Conservation (phyloP, 1,140 invertebrate species). For the Ostrea denselamellosa region DNA sequence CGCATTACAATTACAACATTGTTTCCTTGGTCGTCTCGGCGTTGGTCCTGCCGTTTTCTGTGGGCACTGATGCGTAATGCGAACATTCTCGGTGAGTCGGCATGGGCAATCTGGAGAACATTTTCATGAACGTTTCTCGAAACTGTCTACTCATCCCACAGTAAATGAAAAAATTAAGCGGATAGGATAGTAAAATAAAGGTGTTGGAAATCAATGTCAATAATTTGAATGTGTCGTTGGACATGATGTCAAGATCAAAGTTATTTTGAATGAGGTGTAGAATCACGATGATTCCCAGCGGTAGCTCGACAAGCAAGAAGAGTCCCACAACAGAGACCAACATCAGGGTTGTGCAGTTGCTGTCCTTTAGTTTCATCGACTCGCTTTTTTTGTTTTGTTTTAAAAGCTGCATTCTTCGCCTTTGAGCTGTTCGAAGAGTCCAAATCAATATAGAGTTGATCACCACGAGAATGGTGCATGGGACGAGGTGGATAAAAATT, state of each 20-base stretch:
- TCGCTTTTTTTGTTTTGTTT: constrained; percentile 91
- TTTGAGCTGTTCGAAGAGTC: constrained; percentile 90
- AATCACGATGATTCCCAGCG: constrained; percentile 87
- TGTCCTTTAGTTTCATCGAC: constrained; percentile 89
- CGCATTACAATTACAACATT: not conserved
- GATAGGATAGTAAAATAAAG: constrained; percentile 93
- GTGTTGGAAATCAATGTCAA: constrained; percentile 86
- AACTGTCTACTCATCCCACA: constrained; percentile 97
- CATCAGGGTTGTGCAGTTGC: constrained; percentile 96
- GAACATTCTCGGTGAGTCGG: constrained; percentile 71
- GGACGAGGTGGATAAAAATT: constrained; percentile 92
- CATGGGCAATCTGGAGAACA: constrained; percentile 82
- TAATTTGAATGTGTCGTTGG: constrained; percentile 56
- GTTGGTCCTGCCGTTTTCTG: constrained; percentile 72
- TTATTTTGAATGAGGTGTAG: constrained; percentile 89
- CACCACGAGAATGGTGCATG: constrained; percentile 92
- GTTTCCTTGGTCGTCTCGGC: not conserved
- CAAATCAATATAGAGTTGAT: constrained; percentile 92
- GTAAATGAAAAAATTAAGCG: constrained; percentile 96
- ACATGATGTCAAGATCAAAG: constrained; percentile 77
- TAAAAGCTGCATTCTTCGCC: constrained; percentile 88
- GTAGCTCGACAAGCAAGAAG: constrained; percentile 94
- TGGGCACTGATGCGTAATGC: constrained; percentile 73
- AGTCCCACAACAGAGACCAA: constrained; percentile 96
- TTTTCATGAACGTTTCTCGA: constrained; percentile 93